A percentile compares a stretch with the other conserved stretches of the same genome.
phyloP scores from a whole-genome alignment of 2,888 invertebrate species.

The Hirtodrosophila confusa region DNA sequence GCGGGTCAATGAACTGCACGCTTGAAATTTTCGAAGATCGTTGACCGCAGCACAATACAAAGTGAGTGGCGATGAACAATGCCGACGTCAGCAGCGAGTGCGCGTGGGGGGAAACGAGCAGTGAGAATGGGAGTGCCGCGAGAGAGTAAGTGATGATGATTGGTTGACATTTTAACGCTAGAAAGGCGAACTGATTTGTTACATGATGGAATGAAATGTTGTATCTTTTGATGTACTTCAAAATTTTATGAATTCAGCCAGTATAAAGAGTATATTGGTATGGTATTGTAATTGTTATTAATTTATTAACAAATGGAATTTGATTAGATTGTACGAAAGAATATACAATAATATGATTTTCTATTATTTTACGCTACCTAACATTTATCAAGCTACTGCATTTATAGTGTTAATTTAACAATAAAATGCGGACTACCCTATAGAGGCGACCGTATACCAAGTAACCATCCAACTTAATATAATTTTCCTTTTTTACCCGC shows the following conservation, averaged over 20 bases:
- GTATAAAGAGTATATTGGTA: too few species aligned
- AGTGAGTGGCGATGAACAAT: neutral
- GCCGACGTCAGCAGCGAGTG: constrained; percentile 27
- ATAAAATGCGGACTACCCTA: constrained; percentile 11
- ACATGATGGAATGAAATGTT: too few species aligned
- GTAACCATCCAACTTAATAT: constrained; percentile 53
- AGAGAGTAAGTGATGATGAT: constrained; percentile 15
- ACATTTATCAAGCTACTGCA: accelerated
- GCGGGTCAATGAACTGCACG: constrained; percentile 57
- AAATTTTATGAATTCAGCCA: too few species aligned
- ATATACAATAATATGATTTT: too few species aligned
- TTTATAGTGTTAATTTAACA: constrained; percentile 46
- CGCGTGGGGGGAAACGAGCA: neutral
- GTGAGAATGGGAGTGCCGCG: neutral
- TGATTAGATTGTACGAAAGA: too few species aligned
- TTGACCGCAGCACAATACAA: constrained; percentile 47
- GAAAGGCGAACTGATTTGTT: constrained; percentile 16
- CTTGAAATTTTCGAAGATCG: constrained; percentile 58
- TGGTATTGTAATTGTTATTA: too few species aligned
- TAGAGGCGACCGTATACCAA: constrained; percentile 16
- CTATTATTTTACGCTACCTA: neutral
- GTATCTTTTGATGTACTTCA: too few species aligned
- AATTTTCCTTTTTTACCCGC: constrained; percentile 47
- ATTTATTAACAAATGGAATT: too few species aligned
- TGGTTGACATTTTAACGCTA: constrained; percentile 20